Evolutionary conservation across 1,140 invertebrate species (phyloP).

Genomic region (Dendrolimus kikuchii): DNA sequence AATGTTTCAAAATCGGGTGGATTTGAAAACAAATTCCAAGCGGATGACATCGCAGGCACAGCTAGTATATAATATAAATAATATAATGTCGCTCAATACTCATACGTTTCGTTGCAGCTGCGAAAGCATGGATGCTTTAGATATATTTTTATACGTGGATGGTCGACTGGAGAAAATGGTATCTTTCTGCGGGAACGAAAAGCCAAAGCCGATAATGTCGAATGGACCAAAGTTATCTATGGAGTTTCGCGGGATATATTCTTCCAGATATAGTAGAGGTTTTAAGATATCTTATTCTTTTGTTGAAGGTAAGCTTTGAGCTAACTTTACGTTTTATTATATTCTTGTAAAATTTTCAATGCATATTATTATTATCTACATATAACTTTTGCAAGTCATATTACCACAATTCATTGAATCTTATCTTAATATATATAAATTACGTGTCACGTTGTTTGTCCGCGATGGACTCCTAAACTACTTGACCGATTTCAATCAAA

Average conservation of each 20-base stretch:
- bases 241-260: slow-evolving; percentile 83
- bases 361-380: no score
- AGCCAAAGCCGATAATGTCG: slow-evolving; percentile 91
- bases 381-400: no score
- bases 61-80: not conserved
- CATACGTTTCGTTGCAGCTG: slow-evolving; percentile 76
- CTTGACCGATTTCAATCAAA: no score
- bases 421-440: no score
- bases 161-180: slow-evolving; percentile 87
- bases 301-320: slow-evolving; percentile 83
- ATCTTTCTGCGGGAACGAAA: slow-evolving; percentile 84
- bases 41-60: no score
- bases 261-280: slow-evolving; percentile 81
- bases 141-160: slow-evolving; percentile 84
- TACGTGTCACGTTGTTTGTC: no score
- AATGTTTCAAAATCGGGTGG: no score
- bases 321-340: slow-evolving; percentile 9
- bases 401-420: no score
- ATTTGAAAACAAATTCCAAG: no score
- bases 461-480: no score
- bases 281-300: slow-evolving; percentile 92
- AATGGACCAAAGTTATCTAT: slow-evolving; percentile 86
- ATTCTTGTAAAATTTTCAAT: slow-evolving; percentile 10
- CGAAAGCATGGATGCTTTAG: slow-evolving; percentile 82
- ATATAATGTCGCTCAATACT: slow-evolving; percentile 1